A percentile compares a stretch with the other conserved stretches of the same genome.
phyloP scores from a whole-genome alignment of 2,113 vertebrate genomes.

The Bos indicus region DNA sequence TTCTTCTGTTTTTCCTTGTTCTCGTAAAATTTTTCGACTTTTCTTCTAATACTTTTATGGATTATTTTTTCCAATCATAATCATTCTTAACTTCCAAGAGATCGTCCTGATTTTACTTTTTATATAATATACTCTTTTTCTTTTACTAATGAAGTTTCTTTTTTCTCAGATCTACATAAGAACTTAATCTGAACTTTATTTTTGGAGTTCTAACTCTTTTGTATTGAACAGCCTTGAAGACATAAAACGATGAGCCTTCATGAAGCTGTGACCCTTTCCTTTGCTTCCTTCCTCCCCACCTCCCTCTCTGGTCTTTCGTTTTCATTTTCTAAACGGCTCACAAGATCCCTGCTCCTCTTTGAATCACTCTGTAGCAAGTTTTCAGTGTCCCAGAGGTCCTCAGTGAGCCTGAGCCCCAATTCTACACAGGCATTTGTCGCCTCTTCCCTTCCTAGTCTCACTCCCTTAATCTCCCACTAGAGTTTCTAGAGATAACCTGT shows the following conservation, averaged over 20 bases:
- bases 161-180: neutral
- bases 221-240: neutral
- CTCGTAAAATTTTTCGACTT: neutral
- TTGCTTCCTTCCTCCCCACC: neutral
- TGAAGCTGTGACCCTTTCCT: neutral
- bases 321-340: neutral
- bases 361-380: neutral
- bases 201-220: neutral
- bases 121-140: neutral
- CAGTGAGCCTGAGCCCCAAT: neutral
- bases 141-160: neutral
- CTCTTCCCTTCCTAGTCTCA: neutral
- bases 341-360: neutral
- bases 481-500: neutral
- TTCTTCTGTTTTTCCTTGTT: neutral
- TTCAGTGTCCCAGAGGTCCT: neutral
- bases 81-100: neutral
- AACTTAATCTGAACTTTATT: slow-evolving; percentile 14
- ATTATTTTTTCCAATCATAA: neutral
- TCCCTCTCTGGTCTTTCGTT: neutral
- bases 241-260: neutral
- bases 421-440: accelerated
- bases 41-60: neutral
- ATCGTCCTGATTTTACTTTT: neutral
- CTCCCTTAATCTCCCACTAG: no score